Conservation (phyloP, 2,888 invertebrate genomes). For the Drosophila macrospina region DNA sequence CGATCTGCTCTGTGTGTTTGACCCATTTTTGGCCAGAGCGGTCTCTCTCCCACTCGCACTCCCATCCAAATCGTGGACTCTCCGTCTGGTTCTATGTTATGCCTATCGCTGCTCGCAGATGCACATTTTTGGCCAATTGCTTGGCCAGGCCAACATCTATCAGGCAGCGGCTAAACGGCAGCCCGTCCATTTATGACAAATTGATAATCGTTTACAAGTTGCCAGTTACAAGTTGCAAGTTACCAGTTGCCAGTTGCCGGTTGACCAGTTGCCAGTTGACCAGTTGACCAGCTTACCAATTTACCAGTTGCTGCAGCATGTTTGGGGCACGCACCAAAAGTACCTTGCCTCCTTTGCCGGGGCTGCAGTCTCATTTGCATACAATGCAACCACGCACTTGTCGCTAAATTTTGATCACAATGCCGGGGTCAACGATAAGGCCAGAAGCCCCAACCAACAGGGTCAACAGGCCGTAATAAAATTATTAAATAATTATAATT, state of each 20-base stretch:
- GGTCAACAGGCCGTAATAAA: neutral
- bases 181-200: constrained; percentile 75
- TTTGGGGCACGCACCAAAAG: constrained; percentile 71
- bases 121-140: constrained; percentile 60
- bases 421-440: constrained; percentile 35
- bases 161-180: constrained; percentile 44
- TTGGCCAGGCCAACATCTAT: constrained; percentile 67
- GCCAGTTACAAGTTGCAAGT: constrained; percentile 24
- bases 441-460: constrained; percentile 1
- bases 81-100: constrained; percentile 29
- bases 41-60: constrained; percentile 1
- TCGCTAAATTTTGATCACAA: constrained; percentile 48
- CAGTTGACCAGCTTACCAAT: neutral
- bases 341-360: constrained; percentile 15
- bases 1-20: constrained; percentile 28
- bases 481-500: neutral
- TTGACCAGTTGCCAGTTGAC: neutral
- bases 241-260: constrained; percentile 20
- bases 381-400: constrained; percentile 66
- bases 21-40: constrained; percentile 68
- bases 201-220: constrained; percentile 77
- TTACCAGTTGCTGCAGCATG: constrained; percentile 33
- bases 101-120: constrained; percentile 72
- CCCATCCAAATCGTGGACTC: neutral
- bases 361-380: constrained; percentile 61